Evolutionary conservation across 2,888 invertebrate species (phyloP), one percentile per base, ranked within the genome.

Genomic region (Tethea ocularis): DNA sequence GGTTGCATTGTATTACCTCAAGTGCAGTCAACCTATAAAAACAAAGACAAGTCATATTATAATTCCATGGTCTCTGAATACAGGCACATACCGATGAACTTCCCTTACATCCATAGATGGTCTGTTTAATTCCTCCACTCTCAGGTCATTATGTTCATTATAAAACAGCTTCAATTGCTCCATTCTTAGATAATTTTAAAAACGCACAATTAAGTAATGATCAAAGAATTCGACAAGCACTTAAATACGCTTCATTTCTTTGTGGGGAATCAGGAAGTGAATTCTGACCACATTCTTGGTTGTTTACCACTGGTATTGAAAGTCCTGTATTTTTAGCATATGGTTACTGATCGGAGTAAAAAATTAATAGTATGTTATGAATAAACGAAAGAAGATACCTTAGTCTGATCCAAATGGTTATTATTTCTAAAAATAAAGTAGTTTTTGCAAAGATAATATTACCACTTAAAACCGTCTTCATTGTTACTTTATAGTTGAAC

Each of bases 91-190:
- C n/a, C n/a, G n/a, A 17, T 33, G 7, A 46, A 24, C 54, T 54
- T 54, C 54, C 24, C 33, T 20, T 20, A n/a, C 26, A 26, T 17
- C 52, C 52, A 29, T 53, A 53, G 29, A 53, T 53, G 52, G 26
- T 53, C 15, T 29, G 29, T 20, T 53, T 53, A 46, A 20, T 46
- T 46, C 46, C 20, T 20, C 46, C 7, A 10, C 17, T 46, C 46
- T 46, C 46, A 46, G 46, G 10, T 8, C 17, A 46, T 46, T 46
- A 46, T 46, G 10, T 10, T 46, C 46, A 46, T 46, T 46, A 46
- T 46, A 20, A 20, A 46, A 46, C 46, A 10, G 20, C 46, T 46
- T 46, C 20, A 46, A 46, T 46, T 46, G 46, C 46, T 46, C 20
- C 46, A 46, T 46, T 46, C 46, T 46, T 46, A n/a, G 46, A 3